phyloP scores from a whole-genome alignment of 2,888 invertebrate species.

The Augiades crinisus region DNA sequence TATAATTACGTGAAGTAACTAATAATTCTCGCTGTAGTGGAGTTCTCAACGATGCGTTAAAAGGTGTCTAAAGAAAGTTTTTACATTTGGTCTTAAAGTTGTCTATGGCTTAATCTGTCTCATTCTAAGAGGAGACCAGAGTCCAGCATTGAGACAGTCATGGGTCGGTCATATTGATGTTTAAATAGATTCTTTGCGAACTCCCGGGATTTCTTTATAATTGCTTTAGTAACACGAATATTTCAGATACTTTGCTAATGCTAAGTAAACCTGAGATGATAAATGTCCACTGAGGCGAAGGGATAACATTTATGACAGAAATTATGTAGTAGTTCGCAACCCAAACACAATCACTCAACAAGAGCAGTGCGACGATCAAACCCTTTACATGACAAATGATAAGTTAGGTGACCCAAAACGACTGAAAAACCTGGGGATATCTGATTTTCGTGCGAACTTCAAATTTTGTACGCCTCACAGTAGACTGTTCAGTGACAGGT shows the following conservation, averaged over 20 bases:
- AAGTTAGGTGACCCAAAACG: conserved; percentile 18
- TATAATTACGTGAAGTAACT: no score
- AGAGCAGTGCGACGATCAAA: conserved; percentile 2
- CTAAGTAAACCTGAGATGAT: background rate
- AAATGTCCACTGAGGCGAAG: conserved; percentile 4
- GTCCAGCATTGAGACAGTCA: no score
- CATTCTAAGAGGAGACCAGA: no score
- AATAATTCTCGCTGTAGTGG: no score
- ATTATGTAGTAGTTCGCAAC: conserved; percentile 18
- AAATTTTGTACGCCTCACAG: no score
- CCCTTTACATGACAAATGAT: conserved; percentile 21
- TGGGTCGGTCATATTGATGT: no score
- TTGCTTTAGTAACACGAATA: background rate
- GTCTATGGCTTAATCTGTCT: no score
- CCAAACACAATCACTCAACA: conserved; percentile 18
- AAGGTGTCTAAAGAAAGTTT: no score
- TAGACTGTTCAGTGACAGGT: no score
- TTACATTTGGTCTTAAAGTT: no score
- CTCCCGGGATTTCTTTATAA: background rate
- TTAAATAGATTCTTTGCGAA: background rate
- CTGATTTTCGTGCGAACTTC: background rate
- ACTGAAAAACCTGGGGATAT: background rate
- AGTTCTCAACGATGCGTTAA: no score
- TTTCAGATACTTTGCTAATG: background rate
- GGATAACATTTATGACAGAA: conserved; percentile 8